Evolutionary conservation across 2,113 vertebrate genomes (phyloP).

Genomic region (Orycteropus afer): DNA sequence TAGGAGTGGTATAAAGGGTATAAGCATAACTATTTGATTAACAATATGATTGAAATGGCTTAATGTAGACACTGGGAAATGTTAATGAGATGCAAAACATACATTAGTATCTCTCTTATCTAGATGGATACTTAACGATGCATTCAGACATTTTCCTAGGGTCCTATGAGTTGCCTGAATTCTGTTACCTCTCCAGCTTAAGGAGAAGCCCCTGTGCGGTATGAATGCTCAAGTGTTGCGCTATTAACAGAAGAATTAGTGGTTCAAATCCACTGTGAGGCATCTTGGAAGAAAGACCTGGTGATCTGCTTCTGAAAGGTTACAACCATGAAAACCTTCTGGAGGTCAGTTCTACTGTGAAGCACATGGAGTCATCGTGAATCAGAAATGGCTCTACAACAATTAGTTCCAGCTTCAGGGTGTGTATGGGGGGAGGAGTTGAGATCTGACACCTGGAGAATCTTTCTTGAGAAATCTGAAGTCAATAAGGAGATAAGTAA

Average conservation of each 20-base stretch:
- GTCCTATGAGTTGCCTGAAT: not conserved
- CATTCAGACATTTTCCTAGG: not conserved
- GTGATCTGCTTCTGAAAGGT: not conserved
- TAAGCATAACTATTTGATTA: slow-evolving; percentile 35
- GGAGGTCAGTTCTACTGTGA: not conserved
- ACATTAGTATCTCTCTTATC: not conserved
- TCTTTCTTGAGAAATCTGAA: not conserved
- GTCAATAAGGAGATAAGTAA: not conserved
- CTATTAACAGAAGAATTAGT: not conserved
- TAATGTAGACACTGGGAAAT: not conserved
- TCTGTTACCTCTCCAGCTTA: not conserved
- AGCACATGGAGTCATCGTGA: not conserved
- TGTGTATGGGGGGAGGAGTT: not conserved
- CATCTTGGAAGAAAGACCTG: not conserved
- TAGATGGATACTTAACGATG: not conserved
- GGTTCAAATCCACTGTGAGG: not conserved
- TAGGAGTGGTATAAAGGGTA: not conserved
- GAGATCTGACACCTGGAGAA: not conserved
- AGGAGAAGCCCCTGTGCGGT: not conserved
- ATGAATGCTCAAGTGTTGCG: not conserved
- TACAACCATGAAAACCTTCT: too few species aligned
- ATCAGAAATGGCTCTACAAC: not conserved
- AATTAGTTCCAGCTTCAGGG: not conserved
- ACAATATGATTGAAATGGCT: not conserved
- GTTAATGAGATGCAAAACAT: not conserved